A percentile compares a stretch with the other conserved stretches of the same genome.
Conservation (phyloP, 1,140 invertebrate species). For the Meloidogyne floridensis region DNA sequence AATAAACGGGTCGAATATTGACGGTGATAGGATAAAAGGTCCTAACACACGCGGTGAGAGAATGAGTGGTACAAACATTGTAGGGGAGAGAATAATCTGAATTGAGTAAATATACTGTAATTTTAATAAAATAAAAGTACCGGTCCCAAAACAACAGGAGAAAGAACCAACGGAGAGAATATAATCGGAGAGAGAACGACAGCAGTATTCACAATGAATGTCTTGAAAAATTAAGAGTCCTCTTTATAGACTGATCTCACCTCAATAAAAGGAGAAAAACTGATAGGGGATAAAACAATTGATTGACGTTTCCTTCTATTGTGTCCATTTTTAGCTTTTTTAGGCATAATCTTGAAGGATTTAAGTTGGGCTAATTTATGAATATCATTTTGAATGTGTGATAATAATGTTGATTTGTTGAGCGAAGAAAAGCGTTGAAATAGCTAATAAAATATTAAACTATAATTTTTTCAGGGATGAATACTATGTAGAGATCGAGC, state of each 20-base stretch:
- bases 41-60: slow-evolving; percentile 47
- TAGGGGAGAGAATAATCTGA: slow-evolving; percentile 49
- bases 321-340: slow-evolving; percentile 2
- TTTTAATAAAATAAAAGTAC: not conserved
- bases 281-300: slow-evolving; percentile 34
- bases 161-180: slow-evolving; percentile 39
- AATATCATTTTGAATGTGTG: slow-evolving; percentile 16
- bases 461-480: too few species aligned
- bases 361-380: slow-evolving; percentile 22
- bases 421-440: slow-evolving; percentile 35
- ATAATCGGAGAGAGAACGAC: slow-evolving; percentile 48
- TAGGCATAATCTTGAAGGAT: slow-evolving; percentile 31
- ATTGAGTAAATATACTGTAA: not conserved
- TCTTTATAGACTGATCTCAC: not conserved
- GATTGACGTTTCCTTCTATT: not conserved
- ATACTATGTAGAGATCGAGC: too few species aligned
- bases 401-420: not conserved
- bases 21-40: slow-evolving; percentile 53
- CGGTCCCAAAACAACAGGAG: slow-evolving; percentile 54
- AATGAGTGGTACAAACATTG: slow-evolving; percentile 54
- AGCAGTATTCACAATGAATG: slow-evolving; percentile 1
- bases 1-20: slow-evolving; percentile 53
- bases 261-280: slow-evolving; percentile 12
- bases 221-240: not conserved
- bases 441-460: not conserved